Evolutionary conservation across 2,888 invertebrate species (phyloP).

Genomic region (Drosophila bunnanda): DNA sequence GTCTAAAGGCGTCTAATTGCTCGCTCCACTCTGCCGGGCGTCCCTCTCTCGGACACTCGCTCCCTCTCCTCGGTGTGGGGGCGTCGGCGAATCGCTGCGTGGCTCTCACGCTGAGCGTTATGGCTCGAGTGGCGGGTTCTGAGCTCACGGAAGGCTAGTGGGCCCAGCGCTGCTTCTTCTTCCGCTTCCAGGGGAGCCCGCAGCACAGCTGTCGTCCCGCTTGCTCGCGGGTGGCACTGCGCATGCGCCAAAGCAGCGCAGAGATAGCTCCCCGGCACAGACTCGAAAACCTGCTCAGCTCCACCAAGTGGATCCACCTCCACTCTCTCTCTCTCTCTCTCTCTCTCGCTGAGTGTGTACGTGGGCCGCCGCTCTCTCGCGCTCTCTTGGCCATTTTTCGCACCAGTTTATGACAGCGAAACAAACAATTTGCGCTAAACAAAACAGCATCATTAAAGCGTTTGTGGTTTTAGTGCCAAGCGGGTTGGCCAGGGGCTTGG

Average conservation of each 20-base stretch:
- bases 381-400: constrained; percentile 76
- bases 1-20: constrained; percentile 79
- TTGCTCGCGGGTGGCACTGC: constrained; percentile 42
- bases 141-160: constrained; percentile 61
- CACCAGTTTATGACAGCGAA: constrained; percentile 82
- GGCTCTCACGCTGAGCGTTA: constrained; percentile 52
- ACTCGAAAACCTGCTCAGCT: constrained; percentile 66
- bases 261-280: constrained; percentile 36
- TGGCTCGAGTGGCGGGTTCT: constrained; percentile 68
- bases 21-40: constrained; percentile 29
- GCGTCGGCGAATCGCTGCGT: constrained; percentile 60
- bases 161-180: constrained; percentile 45
- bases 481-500: constrained; percentile 48
- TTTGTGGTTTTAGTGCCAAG: constrained; percentile 80
- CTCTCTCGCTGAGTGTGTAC: constrained; percentile 11
- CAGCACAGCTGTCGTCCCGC: constrained; percentile 48
- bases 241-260: constrained; percentile 75
- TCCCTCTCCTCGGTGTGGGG: constrained; percentile 44
- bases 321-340: constrained; percentile 28
- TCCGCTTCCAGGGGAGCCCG: constrained; percentile 65
- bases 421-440: constrained; percentile 82
- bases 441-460: constrained; percentile 83
- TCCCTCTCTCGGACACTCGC: constrained; percentile 6
- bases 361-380: constrained; percentile 27
- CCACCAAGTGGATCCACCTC: constrained; percentile 33